phyloP scores from a whole-genome alignment of 2,888 invertebrate genomes.

The Octodonta nipae region DNA sequence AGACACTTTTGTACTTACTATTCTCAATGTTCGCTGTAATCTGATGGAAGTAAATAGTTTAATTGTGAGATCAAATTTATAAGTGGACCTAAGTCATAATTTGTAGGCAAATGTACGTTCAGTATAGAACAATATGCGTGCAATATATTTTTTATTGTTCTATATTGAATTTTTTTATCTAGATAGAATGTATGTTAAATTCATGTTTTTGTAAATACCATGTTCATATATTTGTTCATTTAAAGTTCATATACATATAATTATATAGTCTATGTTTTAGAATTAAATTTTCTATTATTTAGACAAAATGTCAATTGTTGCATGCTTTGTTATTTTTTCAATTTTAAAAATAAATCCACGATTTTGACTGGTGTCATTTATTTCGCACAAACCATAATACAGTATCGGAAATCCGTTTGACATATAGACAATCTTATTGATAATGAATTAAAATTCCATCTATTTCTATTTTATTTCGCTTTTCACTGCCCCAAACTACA shows the following conservation, averaged over 20 bases:
- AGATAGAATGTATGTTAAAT: too few relatives aligned
- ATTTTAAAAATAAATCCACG: slow-evolving; percentile 16
- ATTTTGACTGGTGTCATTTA: too few relatives aligned
- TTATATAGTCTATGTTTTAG: slow-evolving; percentile 14
- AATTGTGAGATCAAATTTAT: slow-evolving; percentile 16
- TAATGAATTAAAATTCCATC: too few relatives aligned
- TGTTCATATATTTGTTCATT: slow-evolving; percentile 10
- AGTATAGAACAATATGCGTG: too few relatives aligned
- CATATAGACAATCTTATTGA: too few relatives aligned
- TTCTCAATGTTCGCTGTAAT: neutral
- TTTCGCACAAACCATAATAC: too few relatives aligned
- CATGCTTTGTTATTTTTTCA: slow-evolving; percentile 22
- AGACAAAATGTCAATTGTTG: slow-evolving; percentile 21
- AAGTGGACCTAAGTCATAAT: slow-evolving; percentile 25
- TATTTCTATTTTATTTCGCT: too few relatives aligned
- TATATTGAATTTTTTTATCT: too few relatives aligned
- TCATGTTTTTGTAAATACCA: slow-evolving; percentile 12
- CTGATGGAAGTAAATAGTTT: slow-evolving; percentile 1
- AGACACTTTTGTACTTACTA: slow-evolving; percentile 2
- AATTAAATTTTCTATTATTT: slow-evolving; percentile 17
- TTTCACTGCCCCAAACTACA: too few relatives aligned
- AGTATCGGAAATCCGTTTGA: too few relatives aligned
- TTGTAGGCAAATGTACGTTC: too few relatives aligned
- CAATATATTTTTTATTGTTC: too few relatives aligned
- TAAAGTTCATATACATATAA: slow-evolving; percentile 14